Conservation (phyloP, 2,113 vertebrate species). For the Strigops habroptila region DNA sequence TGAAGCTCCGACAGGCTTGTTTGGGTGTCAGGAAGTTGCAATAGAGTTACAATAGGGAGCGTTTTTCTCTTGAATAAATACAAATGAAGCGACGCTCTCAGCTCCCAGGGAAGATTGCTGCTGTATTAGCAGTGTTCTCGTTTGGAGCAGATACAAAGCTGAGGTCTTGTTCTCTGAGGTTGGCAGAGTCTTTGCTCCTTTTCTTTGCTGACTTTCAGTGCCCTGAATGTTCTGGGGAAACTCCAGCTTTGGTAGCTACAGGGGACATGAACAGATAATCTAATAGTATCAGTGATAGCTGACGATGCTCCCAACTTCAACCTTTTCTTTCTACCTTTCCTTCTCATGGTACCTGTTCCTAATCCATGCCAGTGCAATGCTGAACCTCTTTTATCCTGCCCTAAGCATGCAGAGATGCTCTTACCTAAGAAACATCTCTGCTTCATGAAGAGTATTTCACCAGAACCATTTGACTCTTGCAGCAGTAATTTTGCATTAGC, state of each 20-base stretch:
- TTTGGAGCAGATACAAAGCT: neutral
- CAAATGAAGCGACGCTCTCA: accelerated
- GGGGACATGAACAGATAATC: neutral
- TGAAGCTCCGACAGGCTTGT: neutral
- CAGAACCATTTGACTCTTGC: neutral
- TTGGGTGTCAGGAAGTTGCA: neutral
- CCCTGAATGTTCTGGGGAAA: neutral
- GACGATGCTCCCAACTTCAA: neutral
- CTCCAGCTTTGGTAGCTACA: neutral
- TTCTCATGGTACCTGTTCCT: accelerated
- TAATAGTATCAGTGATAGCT: neutral
- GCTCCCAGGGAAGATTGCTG: neutral
- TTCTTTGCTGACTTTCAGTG: neutral
- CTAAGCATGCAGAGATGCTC: neutral
- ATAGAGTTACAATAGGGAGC: neutral
- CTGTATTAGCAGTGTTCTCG: neutral
- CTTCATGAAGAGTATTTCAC: neutral
- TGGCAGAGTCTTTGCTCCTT: neutral
- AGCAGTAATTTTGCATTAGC: neutral
- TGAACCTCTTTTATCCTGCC: neutral
- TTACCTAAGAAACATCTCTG: neutral
- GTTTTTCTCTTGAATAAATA: neutral
- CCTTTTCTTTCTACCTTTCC: neutral
- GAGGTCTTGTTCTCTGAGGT: neutral
- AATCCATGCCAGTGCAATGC: neutral